A percentile compares a stretch with the other conserved stretches of the same genome.
These are phyloP conservation scores for Sanderia malayensis DNA, from an alignment of 30 jellyfish, hydroid and myxozoan species.

Conservation along the genomic window DNA sequence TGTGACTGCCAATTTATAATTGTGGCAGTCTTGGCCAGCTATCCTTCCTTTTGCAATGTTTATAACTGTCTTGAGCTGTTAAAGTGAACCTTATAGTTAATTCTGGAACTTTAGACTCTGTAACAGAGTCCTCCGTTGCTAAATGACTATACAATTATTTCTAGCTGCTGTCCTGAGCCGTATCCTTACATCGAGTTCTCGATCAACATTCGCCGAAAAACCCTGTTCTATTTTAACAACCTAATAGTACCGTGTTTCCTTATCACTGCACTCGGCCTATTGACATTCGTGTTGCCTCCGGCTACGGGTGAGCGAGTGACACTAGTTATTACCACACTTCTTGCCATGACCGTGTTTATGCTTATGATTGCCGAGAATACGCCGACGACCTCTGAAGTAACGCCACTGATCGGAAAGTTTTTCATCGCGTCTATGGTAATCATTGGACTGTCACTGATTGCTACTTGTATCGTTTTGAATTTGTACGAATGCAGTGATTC, in stretches of 20 bases:
- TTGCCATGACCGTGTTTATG: constrained; percentile 94
- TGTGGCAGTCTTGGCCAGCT: too few relatives aligned
- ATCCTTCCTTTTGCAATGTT: too few relatives aligned
- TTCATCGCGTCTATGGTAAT: constrained; percentile 93
- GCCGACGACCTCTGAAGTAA: constrained; percentile 85
- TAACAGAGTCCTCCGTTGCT: too few relatives aligned
- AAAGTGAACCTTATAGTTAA: too few relatives aligned
- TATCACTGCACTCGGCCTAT: constrained; percentile 76
- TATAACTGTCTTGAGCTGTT: too few relatives aligned
- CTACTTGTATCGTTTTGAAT: constrained; percentile 82
- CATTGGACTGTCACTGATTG: constrained; percentile 81
- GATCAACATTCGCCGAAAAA: constrained; percentile 78
- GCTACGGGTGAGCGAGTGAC: constrained; percentile 97
- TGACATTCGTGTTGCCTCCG: constrained; percentile 89
- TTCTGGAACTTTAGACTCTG: too few relatives aligned
- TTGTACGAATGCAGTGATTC: constrained; percentile 78
- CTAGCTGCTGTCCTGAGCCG: constrained; percentile 84
- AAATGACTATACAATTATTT: too few relatives aligned
- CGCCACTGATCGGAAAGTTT: constrained; percentile 84
- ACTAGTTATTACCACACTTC: constrained; percentile 80
- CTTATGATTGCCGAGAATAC: constrained; percentile 90
- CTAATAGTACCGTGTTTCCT: constrained; percentile 86
- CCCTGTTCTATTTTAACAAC: constrained; percentile 83
- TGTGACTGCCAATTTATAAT: too few relatives aligned
- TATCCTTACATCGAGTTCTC: constrained; percentile 66